A percentile compares a stretch with the other conserved stretches of the same genome.
These are phyloP conservation scores for Hylaea fasciaria DNA, from an alignment of 2,888 invertebrate genomes.

Conservation along the genomic window DNA sequence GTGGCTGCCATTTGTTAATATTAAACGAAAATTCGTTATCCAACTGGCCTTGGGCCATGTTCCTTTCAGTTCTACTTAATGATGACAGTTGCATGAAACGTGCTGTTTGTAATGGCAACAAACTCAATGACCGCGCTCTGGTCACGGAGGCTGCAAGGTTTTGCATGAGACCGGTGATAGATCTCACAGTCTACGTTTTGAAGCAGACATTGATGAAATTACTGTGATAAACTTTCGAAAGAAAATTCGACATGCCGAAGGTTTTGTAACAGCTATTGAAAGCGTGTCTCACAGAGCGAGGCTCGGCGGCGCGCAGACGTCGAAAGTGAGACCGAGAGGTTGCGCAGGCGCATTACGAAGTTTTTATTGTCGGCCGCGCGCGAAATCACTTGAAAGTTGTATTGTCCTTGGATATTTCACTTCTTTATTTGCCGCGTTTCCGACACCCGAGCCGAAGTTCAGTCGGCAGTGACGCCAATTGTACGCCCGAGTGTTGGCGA, in stretches of 20 bases:
- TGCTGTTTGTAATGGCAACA: constrained; percentile 71
- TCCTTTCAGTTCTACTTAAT: constrained; percentile 83
- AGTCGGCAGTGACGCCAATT: constrained; percentile 68
- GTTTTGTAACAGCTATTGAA: constrained; percentile 80
- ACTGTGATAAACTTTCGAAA: constrained; percentile 70
- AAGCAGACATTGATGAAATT: constrained; percentile 53
- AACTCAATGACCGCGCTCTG: constrained; percentile 64
- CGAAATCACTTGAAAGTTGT: constrained; percentile 85
- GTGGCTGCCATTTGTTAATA: constrained; percentile 80
- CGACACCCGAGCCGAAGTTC: constrained; percentile 77
- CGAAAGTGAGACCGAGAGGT: constrained; percentile 83
- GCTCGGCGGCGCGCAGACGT: constrained; percentile 63
- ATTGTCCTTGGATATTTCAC: constrained; percentile 84
- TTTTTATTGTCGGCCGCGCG: constrained; percentile 84
- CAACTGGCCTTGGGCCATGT: constrained; percentile 78
- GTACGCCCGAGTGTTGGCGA: constrained; percentile 63
- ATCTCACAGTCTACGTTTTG: constrained; percentile 45
- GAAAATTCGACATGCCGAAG: constrained; percentile 78
- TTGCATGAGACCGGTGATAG: constrained; percentile 38
- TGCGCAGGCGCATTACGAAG: constrained; percentile 83
- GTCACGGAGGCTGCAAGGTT: constrained; percentile 64
- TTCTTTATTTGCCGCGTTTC: constrained; percentile 82
- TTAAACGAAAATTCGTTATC: constrained; percentile 84
- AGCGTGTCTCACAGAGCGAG: constrained; percentile 71
- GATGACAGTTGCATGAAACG: constrained; percentile 80